Percentiles rank a stretch among this genome's conserved stretches.
phyloP scores from a whole-genome alignment of 2,797 vertebrate species.

The Macropodus opercularis region DNA sequence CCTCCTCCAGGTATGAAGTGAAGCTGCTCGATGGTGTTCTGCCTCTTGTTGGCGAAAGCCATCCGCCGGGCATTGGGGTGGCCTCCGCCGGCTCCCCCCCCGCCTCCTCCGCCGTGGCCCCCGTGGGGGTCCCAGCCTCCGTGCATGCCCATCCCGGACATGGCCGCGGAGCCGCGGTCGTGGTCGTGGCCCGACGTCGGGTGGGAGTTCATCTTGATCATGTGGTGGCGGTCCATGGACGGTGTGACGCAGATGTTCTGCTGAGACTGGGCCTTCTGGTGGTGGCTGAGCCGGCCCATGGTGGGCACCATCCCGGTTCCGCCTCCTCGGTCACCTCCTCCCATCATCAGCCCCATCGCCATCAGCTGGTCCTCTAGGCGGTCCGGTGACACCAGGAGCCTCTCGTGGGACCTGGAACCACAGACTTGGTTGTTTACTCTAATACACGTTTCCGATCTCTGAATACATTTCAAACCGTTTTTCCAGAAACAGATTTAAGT shows the following conservation, averaged over 20 bases:
- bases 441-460: no score
- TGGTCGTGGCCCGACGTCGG: slow-evolving; percentile 82
- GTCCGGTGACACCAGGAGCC: slow-evolving; percentile 82
- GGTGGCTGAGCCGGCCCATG: slow-evolving; percentile 80
- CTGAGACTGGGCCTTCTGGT: slow-evolving; percentile 87
- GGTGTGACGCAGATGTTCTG: slow-evolving; percentile 87
- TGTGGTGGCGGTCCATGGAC: slow-evolving; percentile 87
- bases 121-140: slow-evolving; percentile 68
- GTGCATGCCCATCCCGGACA: slow-evolving; percentile 57
- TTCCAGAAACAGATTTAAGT: no score
- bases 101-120: slow-evolving; percentile 41
- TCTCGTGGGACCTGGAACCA: slow-evolving; percentile 79
- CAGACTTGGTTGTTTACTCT: background rate
- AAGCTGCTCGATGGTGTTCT: slow-evolving; percentile 92
- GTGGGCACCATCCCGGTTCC: slow-evolving; percentile 73
- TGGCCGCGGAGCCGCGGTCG: slow-evolving; percentile 65
- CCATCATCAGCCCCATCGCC: slow-evolving; percentile 64
- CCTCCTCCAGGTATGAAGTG: slow-evolving; percentile 90
- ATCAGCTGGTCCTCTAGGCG: slow-evolving; percentile 78
- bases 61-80: slow-evolving; percentile 82
- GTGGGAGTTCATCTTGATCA: slow-evolving; percentile 91
- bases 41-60: slow-evolving; percentile 87
- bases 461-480: no score
- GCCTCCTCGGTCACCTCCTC: slow-evolving; percentile 54
- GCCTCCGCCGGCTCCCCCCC: slow-evolving; percentile 30